Conservation (phyloP, 2,113 vertebrate genomes). For the Dunckerocampus dactyliophorus region DNA sequence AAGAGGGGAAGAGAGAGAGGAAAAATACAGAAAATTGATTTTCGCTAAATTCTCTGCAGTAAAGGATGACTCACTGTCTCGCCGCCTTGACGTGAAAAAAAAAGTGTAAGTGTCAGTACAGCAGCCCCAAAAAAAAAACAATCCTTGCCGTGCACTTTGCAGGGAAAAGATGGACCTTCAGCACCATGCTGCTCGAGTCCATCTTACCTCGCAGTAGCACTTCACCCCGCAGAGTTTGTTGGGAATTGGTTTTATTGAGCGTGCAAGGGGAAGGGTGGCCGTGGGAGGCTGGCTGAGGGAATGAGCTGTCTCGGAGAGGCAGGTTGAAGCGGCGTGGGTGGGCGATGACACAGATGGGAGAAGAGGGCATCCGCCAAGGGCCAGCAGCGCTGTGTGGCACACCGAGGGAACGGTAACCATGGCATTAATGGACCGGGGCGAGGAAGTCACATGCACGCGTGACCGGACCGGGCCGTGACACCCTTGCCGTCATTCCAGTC, state of each 20-base stretch:
- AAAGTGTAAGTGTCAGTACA: slow-evolving; percentile 21
- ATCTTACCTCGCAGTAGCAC: slow-evolving; percentile 1
- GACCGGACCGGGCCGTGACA: too few species aligned
- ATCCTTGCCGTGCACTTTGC: not conserved
- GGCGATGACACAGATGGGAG: slow-evolving; percentile 10
- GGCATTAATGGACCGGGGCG: too few species aligned
- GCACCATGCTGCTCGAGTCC: slow-evolving; percentile 4
- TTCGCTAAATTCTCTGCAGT: slow-evolving; percentile 48
- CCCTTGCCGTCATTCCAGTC: too few species aligned
- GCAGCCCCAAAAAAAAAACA: slow-evolving; percentile 11
- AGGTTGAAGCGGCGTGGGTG: slow-evolving; percentile 6
- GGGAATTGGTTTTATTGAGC: not conserved
- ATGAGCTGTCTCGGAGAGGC: slow-evolving; percentile 3
- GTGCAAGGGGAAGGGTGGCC: not conserved
- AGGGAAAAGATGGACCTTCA: slow-evolving; percentile 10
- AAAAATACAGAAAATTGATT: slow-evolving; percentile 52
- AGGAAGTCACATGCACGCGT: too few species aligned
- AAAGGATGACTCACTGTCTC: slow-evolving; percentile 53
- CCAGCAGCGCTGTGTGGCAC: not conserved
- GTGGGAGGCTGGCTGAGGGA: slow-evolving; percentile 1
- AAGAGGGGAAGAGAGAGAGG: not conserved
- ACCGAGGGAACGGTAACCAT: too few species aligned
- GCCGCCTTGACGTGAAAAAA: slow-evolving; percentile 22
- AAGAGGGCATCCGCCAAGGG: slow-evolving; percentile 1
- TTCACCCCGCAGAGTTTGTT: not conserved